Evolutionary conservation across 2,113 vertebrate genomes (phyloP), one percentile per base, ranked within the genome.

Genomic region (Plestiodon gilberti): DNA sequence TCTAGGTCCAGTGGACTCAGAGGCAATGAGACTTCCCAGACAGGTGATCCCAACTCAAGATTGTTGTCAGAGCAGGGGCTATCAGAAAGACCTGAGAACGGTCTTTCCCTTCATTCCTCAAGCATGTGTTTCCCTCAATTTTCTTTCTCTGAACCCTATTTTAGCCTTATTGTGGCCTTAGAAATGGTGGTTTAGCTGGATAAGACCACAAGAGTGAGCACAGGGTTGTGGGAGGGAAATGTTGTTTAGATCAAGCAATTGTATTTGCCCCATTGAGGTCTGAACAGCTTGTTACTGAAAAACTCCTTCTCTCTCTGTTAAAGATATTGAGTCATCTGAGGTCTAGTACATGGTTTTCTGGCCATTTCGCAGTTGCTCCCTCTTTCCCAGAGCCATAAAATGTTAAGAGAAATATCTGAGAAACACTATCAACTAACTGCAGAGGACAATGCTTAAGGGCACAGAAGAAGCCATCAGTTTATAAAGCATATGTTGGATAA

Each of bases 381-480:
- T 86, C 30, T 80, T 86, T 80, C 75, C 28, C 38, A 73, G 67
- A 78, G 71, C 52, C 84, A 80, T 86, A 62, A 73, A 86, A 73
- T 48, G 38, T 62, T 73, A 79, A 79, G 57, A 79, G 52, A 80
- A 79, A 86, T 67, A 78, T 57, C 48, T 28, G 74, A 77, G 38
- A 79, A 69, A n/a, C 48, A 43, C 65, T 33, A 59, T 79, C 52
- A 59, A 43, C 65, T 43, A 86, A 73, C 84, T 43, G 57, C 23
- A 80, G 30, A 73, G 84, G 84, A 86, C 77, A 80, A 28, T 73
- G 77, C 84, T 86, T 73, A 80, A 86, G 78, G 84, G 77, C 84
- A 48, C 43, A 86, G 22, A 86, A 86, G 55, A 80, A 86, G 69
- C 84, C 59, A 86, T 43, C 77, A 62, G 77, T 74, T 62, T 86